Base-by-base conservation (phyloP, 1,140 invertebrate genomes). In the Asbolus verrucosus region DNA sequence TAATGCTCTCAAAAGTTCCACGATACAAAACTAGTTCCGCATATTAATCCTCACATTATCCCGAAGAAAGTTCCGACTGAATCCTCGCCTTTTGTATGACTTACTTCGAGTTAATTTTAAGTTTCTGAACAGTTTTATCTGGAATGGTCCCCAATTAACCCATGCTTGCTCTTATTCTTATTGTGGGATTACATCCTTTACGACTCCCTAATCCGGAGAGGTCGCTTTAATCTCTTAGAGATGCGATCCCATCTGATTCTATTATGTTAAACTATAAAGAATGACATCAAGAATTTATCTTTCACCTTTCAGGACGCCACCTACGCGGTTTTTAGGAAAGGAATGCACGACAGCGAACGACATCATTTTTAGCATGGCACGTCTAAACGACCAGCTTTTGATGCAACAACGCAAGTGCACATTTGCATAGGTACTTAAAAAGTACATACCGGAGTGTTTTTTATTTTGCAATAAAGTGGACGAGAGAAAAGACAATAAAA, bases 21-120 rank as follows among this genome's bases (percentile, higher is more conserved):
- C 24, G 43, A 67, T 59, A 67, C 65, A 67, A 38, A 67, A 67
- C 65, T 59, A 67, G 46, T 67, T 50, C 18, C 46, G 65, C 65
- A 67, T 67, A 67, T 67, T 67, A 67, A 67, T 67, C 33, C 43
- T 19, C 65, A 33, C 33, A 67, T 67, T 67, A 59, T 54, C 46
- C 46, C 46, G 19, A 54, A 54, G 46, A 54, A 54, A 54, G 46
- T 54, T 54, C 46, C 46, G 16, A 50, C 6, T 19, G 43, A 13
- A 36, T 36, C 33, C 33, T 36, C 11, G 43, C 43, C 39, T 50
- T 50, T 50, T 50, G 43, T 50, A 50, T 50, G 33, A 61, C 59
- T 41, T 62, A 27, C 60, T 62, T n/a, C 38, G 60, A 62, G 18
- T 38, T 38, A 33, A 36, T 62, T 38, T 41, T 62, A 62, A 62